Evolutionary conservation across 2,113 vertebrate genomes (phyloP).

Genomic region (Oncorhynchus gorbuscha): DNA sequence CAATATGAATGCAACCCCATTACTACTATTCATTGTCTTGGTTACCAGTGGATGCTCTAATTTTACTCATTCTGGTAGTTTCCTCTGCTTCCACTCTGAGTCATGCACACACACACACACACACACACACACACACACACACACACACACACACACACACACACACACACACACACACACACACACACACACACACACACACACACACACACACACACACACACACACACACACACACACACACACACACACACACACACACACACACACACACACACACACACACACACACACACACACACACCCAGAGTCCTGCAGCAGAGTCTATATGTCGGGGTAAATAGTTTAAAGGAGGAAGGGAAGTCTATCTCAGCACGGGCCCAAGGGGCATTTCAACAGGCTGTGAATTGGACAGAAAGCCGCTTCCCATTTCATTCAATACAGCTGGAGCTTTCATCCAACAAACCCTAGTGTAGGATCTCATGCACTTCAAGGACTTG

Average conservation of each 20-base stretch:
- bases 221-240: background rate
- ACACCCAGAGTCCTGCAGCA: background rate
- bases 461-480: background rate
- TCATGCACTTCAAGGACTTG: background rate
- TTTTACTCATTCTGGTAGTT: slow-evolving; percentile 57
- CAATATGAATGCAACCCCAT: slow-evolving; percentile 19
- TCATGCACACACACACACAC: background rate
- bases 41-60: slow-evolving; percentile 60
- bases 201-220: background rate
- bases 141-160: background rate
- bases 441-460: slow-evolving; percentile 9
- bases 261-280: background rate
- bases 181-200: background rate
- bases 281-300: background rate
- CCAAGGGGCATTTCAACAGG: slow-evolving; percentile 32
- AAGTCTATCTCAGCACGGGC: slow-evolving; percentile 24
- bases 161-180: background rate
- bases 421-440: slow-evolving; percentile 17
- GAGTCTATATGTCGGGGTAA: slow-evolving; percentile 23
- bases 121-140: background rate
- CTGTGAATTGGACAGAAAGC: slow-evolving; percentile 18
- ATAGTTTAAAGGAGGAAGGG: slow-evolving; percentile 37
- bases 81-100: slow-evolving; percentile 49
- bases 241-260: background rate
- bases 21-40: slow-evolving; percentile 52